These are phyloP conservation scores for Equus przewalskii DNA, from an alignment of 2,113 vertebrate genomes.

Conservation along the genomic window DNA sequence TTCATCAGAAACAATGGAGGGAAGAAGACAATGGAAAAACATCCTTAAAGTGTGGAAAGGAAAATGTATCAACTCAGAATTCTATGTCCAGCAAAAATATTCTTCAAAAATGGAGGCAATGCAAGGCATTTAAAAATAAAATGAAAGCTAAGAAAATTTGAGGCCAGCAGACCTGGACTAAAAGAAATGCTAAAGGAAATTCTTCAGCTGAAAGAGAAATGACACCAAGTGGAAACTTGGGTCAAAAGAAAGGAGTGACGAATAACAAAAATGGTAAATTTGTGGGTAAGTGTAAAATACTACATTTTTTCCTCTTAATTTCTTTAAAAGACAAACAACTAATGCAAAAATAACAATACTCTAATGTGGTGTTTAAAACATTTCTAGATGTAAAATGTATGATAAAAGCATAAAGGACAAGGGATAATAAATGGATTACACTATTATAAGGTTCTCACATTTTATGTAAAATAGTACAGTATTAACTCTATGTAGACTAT, in stretches of 20 bases:
- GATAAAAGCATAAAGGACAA: background rate
- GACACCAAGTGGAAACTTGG: background rate
- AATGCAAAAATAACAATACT: background rate
- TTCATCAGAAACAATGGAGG: background rate
- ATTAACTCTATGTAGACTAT: background rate
- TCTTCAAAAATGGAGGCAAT: background rate
- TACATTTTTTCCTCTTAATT: too few species aligned
- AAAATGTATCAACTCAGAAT: background rate
- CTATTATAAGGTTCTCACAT: background rate
- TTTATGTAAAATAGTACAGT: background rate
- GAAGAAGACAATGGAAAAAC: background rate
- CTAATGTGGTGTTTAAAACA: background rate
- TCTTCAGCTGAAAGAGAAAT: background rate
- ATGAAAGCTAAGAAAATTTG: background rate
- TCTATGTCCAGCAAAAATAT: background rate
- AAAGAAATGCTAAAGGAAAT: background rate
- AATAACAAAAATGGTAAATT: too few species aligned
- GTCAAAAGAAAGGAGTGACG: too few species aligned
- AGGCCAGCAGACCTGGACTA: too few species aligned
- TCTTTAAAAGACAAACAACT: background rate
- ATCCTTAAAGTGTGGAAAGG: background rate
- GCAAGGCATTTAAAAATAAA: background rate
- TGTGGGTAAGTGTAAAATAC: fast-evolving
- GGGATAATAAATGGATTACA: too few species aligned
- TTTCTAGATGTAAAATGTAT: background rate